These are phyloP conservation scores for Lutjanus argentimaculatus DNA, from an alignment of 2,797 vertebrate species.

Conservation along the genomic window DNA sequence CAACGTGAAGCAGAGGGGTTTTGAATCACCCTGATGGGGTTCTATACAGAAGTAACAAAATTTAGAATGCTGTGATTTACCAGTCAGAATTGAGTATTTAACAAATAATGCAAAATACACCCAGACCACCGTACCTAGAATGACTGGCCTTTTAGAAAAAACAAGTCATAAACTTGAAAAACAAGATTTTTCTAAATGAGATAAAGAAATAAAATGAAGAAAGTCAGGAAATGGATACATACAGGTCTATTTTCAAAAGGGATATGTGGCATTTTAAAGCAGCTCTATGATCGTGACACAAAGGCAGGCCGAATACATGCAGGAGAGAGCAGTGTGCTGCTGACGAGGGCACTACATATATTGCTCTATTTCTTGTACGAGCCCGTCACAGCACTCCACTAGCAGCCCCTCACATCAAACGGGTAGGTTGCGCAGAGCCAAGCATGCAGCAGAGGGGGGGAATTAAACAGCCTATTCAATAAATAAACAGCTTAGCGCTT, in stretches of 20 bases:
- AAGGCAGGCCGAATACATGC: conserved; percentile 17
- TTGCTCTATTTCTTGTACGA: conserved; percentile 66
- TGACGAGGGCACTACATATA: conserved; percentile 66
- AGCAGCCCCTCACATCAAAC: conserved; percentile 75
- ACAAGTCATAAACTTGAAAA: no score
- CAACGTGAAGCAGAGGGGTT: no score
- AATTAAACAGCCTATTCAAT: conserved; percentile 83
- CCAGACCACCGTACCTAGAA: no score
- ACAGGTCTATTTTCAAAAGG: conserved; percentile 11
- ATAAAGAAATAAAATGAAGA: neutral
- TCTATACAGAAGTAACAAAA: no score
- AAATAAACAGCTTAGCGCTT: conserved; percentile 86
- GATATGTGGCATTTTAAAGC: conserved; percentile 19
- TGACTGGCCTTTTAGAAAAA: no score
- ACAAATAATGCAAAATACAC: no score
- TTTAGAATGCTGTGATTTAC: no score
- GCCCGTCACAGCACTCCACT: conserved; percentile 60
- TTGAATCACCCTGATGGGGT: no score
- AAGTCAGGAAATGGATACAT: neutral
- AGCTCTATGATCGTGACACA: conserved; percentile 20
- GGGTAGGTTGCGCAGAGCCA: conserved; percentile 57
- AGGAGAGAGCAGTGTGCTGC: conserved; percentile 27
- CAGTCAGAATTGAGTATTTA: no score
- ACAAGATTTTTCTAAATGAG: no score
- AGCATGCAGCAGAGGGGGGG: conserved; percentile 55